phyloP scores from a whole-genome alignment of 2,888 invertebrate species.

The Oscheius myriophilus region DNA sequence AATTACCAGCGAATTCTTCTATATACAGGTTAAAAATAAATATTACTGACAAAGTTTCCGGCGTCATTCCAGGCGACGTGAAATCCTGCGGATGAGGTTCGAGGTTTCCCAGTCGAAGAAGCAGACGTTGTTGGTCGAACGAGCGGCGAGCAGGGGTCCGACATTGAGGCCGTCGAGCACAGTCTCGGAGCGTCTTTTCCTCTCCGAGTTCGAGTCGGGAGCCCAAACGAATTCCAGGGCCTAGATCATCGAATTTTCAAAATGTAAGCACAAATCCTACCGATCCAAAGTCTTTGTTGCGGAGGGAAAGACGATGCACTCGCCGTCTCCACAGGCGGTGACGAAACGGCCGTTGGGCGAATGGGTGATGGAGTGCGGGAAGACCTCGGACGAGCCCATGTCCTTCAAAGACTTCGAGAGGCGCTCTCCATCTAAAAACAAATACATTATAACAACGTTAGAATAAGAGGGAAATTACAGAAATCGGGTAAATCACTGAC shows the following conservation, averaged over 20 bases:
- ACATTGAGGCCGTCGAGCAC: conserved; percentile 83
- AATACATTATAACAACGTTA: too few species aligned
- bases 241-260: conserved; percentile 11
- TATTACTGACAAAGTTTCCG: conserved; percentile 82
- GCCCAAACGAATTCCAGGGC: conserved; percentile 97
- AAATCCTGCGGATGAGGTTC: conserved; percentile 90
- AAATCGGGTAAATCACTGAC: too few species aligned
- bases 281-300: conserved; percentile 94
- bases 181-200: conserved; percentile 89
- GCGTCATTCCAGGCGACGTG: conserved; percentile 93
- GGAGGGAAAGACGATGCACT: conserved; percentile 99
- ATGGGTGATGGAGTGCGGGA: conserved; percentile 96
- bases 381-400: conserved; percentile 98
- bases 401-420: conserved; percentile 94
- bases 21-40: conserved; percentile 94
- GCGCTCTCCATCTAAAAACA: conserved; percentile 83
- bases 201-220: conserved; percentile 92
- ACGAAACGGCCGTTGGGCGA: conserved; percentile 90
- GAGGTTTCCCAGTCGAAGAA: conserved; percentile 98
- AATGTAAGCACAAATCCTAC: conserved; percentile 70
- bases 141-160: conserved; percentile 81
- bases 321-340: conserved; percentile 98
- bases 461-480: too few species aligned
- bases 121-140: conserved; percentile 74
- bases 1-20: too few species aligned